Evolutionary conservation across 2,888 invertebrate genomes (phyloP), one percentile per base, ranked within the genome.

Genomic region (Brachyptera risi): DNA sequence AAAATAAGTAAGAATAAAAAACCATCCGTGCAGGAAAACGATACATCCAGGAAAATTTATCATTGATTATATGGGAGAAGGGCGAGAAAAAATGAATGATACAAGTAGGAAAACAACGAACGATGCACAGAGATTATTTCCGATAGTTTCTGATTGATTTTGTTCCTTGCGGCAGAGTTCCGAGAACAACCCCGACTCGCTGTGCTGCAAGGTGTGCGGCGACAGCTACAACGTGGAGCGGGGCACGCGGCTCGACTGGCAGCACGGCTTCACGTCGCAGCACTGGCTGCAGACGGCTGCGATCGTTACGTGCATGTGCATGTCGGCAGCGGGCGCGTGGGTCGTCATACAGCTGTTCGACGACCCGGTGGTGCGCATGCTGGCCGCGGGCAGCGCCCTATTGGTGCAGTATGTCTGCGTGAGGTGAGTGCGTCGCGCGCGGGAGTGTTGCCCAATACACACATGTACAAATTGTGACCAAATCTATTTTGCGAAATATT

Each of bases 211-310:
- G 74, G 92, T 94, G 1, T 94, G 93, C 78, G 87, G 89, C 66
- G 86, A 87, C 50, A 85, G 87, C 1, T 92, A 92, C 75, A 87
- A 89, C 68, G 68, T 72, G 49, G 69, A 71, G 63, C 63, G 65
- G 15, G 66, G 69, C n/a, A 63, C 65, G 15, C 64, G 66, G 70
- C 81, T 90, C 73, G 88, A 89, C 68, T 90, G 91, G 90, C 89
- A 90, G 73, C 85, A 86, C 69, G 89, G 90, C 35, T 88, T 92
- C 74, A 92, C 90, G 21, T 79, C 87, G 38, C 83, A 85, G 68
- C 92, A 92, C 76, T 92, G 92, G 91, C 78, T 87, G 66, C 88
- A 90, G 75, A 92, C 92, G 11, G 86, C 87, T 31, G 84, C 87
- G 60, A 83, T 89, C 65, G 87, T 92, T 61, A 87, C 87, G 11